Conservation (phyloP, 2,888 invertebrate species). For the Rhabditophanes sp. region DNA sequence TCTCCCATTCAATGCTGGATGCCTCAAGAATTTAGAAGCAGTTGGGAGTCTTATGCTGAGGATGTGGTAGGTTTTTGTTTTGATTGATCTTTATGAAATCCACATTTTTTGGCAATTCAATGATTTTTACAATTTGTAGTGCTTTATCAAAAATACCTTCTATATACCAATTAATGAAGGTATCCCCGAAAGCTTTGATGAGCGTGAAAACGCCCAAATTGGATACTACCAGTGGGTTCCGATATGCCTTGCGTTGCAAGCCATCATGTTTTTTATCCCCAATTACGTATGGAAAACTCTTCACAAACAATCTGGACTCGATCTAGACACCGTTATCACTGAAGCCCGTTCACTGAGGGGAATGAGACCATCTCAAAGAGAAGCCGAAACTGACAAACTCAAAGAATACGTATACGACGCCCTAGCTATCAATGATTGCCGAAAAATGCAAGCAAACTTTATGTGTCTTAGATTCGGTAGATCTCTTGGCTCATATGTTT, state of each 20-base stretch:
- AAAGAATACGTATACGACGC: conserved; percentile 31
- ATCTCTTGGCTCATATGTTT: conserved; percentile 22
- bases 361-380: conserved; percentile 13
- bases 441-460: too few species aligned
- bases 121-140: conserved; percentile 12
- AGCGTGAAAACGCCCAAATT: conserved; percentile 30
- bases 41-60: too few species aligned
- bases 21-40: conserved; percentile 21
- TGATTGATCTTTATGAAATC: conserved; percentile 32
- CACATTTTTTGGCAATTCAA: conserved; percentile 4
- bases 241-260: conserved; percentile 38
- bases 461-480: conserved; percentile 24
- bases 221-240: conserved; percentile 43
- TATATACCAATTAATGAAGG: conserved; percentile 35
- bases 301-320: conserved; percentile 34
- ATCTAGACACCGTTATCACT: conserved; percentile 23
- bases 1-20: conserved; percentile 21
- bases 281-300: conserved; percentile 40
- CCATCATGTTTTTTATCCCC: conserved; percentile 41
- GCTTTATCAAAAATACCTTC: conserved; percentile 43
- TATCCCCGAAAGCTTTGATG: conserved; percentile 30
- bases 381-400: conserved; percentile 26
- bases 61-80: too few species aligned
- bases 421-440: conserved; percentile 19
- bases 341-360: conserved; percentile 26